Evolutionary conservation across 2,797 vertebrate genomes (phyloP).

Genomic region (Decapterus maruadsi): DNA sequence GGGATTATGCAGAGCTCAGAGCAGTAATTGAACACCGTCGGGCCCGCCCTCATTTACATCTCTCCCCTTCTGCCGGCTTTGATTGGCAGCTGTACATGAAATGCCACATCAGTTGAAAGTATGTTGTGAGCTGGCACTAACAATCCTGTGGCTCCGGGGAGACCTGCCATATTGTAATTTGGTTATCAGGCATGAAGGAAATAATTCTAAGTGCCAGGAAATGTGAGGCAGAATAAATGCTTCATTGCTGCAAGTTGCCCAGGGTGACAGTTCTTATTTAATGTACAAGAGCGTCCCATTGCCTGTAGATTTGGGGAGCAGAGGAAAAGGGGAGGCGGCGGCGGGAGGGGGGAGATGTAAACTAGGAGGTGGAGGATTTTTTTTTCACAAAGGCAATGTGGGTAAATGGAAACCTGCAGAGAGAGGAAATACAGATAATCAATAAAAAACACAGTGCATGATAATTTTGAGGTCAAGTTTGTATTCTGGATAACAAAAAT

Average conservation of each 20-base stretch:
- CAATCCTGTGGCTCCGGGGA: conserved; percentile 97
- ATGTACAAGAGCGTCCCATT: conserved; percentile 97
- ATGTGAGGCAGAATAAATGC: conserved; percentile 99
- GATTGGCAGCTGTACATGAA: conserved; percentile 99
- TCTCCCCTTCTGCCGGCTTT: conserved; percentile 85
- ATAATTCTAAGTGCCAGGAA: conserved; percentile 99
- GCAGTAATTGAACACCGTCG: conserved; percentile 94
- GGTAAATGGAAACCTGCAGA: conserved; percentile 37
- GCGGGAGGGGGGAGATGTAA: conserved; percentile 28
- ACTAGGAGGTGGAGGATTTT: conserved; percentile 37
- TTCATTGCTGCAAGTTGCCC: conserved; percentile 97
- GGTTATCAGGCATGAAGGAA: conserved; percentile 99
- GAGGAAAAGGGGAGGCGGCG: conserved; percentile 16
- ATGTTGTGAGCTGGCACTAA: conserved; percentile 99
- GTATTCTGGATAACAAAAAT: conserved; percentile 18
- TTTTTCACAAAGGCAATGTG: conserved; percentile 42
- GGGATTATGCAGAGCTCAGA: conserved; percentile 88
- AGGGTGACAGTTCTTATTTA: conserved; percentile 99
- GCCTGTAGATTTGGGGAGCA: conserved; percentile 91
- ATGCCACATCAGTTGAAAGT: conserved; percentile 99
- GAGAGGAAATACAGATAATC: conserved; percentile 42
- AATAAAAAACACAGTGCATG: conserved; percentile 36
- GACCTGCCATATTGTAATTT: conserved; percentile 99
- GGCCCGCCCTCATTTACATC: conserved; percentile 98
- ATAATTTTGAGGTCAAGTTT: conserved; percentile 36